These are phyloP conservation scores for Sthenelais limicola DNA, from an alignment of 2,888 invertebrate genomes.

Conservation along the genomic window DNA sequence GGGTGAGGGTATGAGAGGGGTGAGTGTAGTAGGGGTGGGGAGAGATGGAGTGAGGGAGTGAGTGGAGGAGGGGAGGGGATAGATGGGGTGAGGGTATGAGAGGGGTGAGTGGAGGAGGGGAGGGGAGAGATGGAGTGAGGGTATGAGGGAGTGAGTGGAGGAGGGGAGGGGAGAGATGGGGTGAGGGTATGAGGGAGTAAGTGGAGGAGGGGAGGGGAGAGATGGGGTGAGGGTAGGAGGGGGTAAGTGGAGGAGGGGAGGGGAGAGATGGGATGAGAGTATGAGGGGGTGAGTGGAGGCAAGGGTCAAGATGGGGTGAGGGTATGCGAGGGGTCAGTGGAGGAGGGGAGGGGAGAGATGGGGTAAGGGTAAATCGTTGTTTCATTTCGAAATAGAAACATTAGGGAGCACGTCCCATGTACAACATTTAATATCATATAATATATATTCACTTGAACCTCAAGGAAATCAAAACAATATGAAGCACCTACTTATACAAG, in stretches of 20 bases:
- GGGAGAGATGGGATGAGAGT: slow-evolving; percentile 6
- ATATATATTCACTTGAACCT: too few species aligned
- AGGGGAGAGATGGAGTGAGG: too few species aligned
- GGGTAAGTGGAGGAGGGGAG: slow-evolving; percentile 3
- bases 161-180: not conserved
- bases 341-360: not conserved
- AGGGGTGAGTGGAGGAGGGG: too few species aligned
- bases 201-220: not conserved
- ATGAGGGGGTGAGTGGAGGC: not conserved
- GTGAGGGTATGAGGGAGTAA: not conserved
- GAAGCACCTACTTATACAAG: too few species aligned
- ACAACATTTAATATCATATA: too few species aligned
- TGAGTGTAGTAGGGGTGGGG: not conserved
- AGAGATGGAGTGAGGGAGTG: slow-evolving; percentile 4
- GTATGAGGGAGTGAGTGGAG: not conserved
- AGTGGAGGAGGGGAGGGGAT: slow-evolving; percentile 20
- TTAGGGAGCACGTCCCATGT: too few species aligned
- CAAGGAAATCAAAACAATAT: too few species aligned
- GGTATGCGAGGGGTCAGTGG: not conserved
- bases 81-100: too few species aligned
- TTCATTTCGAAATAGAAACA: too few species aligned
- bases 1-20: not conserved
- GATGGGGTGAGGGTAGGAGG: slow-evolving; percentile 1
- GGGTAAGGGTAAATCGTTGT: too few species aligned
- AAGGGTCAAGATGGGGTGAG: not conserved